Conservation (phyloP, 2,888 invertebrate species). For the Brachylomia viminalis region DNA sequence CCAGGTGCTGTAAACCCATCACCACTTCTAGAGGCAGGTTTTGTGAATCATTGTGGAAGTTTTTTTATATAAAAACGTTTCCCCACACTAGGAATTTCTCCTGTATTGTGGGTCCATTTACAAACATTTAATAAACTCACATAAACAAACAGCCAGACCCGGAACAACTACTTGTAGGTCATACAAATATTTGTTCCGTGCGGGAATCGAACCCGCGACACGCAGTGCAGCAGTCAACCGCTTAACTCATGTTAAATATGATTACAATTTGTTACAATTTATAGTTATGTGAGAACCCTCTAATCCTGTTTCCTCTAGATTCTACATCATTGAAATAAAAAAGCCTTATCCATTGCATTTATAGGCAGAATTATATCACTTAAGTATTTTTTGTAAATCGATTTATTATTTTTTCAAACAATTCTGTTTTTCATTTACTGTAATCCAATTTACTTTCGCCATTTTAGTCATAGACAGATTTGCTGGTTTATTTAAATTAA, state of each 20-base stretch:
- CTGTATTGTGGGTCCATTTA: no score
- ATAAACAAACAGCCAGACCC: no score
- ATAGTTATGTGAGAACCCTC: not conserved
- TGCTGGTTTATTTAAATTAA: not conserved
- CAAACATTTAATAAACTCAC: no score
- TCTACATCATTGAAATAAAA: not conserved
- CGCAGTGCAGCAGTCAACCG: no score
- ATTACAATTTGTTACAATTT: not conserved
- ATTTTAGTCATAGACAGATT: constrained; percentile 12
- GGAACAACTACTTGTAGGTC: no score
- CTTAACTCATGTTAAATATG: not conserved
- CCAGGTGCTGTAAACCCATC: constrained; percentile 2
- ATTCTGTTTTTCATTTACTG: not conserved
- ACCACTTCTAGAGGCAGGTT: not conserved
- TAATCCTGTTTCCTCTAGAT: not conserved
- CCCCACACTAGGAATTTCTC: no score
- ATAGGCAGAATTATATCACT: not conserved
- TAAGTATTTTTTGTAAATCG: not conserved
- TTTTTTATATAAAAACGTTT: not conserved
- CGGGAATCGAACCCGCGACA: no score
- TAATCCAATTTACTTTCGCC: not conserved
- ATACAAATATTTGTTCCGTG: no score
- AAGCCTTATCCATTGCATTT: not conserved
- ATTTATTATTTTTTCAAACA: not conserved
- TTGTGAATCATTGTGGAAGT: not conserved